Base-by-base conservation (phyloP, 37 sponge, comb jelly and placozoan species). In the Beroe forskalii region DNA sequence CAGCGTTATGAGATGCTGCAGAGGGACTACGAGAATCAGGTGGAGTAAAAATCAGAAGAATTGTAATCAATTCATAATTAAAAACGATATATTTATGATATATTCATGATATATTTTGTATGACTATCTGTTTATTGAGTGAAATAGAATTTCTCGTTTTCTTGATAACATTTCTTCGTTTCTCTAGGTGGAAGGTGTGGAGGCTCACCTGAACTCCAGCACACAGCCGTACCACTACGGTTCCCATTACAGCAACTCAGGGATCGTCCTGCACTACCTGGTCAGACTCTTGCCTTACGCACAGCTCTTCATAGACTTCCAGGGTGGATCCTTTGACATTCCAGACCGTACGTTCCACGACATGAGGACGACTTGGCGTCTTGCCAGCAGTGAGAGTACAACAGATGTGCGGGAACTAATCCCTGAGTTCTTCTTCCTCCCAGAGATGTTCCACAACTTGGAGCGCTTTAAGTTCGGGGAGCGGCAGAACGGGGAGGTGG, bases 371-470 rank as follows among this genome's bases (percentile, higher is more conserved):
- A 93, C 97, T 0, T 99, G 99, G 99, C 76, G 92, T 89, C 93
- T 96, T 36, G 95, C 95, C 20, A 94, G 95, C 37, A 95, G 93
- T 22, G 93, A 94, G 62, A 95, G 96, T 38, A 91, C 97, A 30
- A 95, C 96, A 24, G 97, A 96, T 72, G 96, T 96, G 36, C 96
- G 96, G 89, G 99, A 99, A 62, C 92, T 99, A 9, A 95, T 99
- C 28, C 99, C 99, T 24, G 99, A 99, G 92, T 99, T 99, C 93
- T 99, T 93, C 90, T 96, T 92, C 89, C 94, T 99, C 20, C 97
- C 99, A 22, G 99, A 99, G 62, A 93, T 99, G 90, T 91, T 99
- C 35, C n/a, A 43, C 31, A 99, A 99, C 76, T 55, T 28, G 42
- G 96, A 97, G 67, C 67, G 98, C 93, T 93, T 95, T 41, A 62